Percentiles rank a stretch among this genome's conserved stretches.
phyloP scores from a whole-genome alignment of 2,113 vertebrate genomes.

The Xenopus borealis region DNA sequence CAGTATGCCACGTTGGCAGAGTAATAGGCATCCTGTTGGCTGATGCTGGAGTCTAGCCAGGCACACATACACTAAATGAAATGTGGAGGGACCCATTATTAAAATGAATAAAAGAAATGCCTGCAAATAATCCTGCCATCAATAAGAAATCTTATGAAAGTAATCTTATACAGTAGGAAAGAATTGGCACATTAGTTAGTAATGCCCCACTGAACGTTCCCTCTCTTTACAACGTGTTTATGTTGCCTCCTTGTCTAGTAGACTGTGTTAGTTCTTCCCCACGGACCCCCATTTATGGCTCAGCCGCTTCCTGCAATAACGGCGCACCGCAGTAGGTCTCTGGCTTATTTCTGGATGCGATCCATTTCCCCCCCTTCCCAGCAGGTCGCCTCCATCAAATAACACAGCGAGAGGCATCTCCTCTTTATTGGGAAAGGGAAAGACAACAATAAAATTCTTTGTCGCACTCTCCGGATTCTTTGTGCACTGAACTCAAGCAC shows the following conservation, averaged over 20 bases:
- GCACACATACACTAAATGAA: too few relatives aligned
- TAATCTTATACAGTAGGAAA: not conserved
- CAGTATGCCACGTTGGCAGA: too few relatives aligned
- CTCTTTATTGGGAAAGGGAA: slow-evolving; percentile 15
- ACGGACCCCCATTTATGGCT: slow-evolving; percentile 34
- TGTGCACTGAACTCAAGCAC: not conserved
- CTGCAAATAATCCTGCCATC: not conserved
- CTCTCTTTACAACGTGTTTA: not conserved
- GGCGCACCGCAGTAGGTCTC: not conserved
- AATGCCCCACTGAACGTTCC: not conserved
- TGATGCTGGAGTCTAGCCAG: too few relatives aligned
- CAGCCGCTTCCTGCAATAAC: not conserved
- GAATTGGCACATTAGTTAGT: slow-evolving; percentile 4
- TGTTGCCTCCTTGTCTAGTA: slow-evolving; percentile 6
- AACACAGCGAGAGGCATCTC: not conserved
- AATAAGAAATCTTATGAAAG: not conserved
- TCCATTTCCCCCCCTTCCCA: not conserved
- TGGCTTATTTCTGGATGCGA: slow-evolving; percentile 6
- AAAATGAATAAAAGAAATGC: slow-evolving; percentile 8
- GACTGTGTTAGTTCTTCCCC: not conserved
- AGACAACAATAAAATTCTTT: not conserved
- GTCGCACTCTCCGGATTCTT: not conserved
- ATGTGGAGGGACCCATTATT: not conserved
- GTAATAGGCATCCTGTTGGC: too few relatives aligned
- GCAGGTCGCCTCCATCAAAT: not conserved